Conservation (phyloP, 2,888 invertebrate genomes). For the Brachyptera risi region DNA sequence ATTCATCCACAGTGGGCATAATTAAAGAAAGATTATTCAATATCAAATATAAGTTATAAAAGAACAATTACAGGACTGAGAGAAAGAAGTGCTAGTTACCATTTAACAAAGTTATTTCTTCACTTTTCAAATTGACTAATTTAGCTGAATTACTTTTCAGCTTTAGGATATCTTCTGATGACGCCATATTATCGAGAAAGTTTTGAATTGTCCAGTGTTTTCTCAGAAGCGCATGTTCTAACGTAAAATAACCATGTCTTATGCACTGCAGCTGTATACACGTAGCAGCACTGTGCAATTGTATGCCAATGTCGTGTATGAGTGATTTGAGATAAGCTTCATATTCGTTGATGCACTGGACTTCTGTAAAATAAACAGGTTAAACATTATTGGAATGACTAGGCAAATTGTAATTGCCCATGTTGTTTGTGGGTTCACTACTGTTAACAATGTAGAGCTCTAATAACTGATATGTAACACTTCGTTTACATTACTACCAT, state of each 20-base stretch:
- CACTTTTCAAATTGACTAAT: background rate
- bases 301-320: constrained; percentile 79
- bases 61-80: no score
- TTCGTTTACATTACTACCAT: no score
- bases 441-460: no score
- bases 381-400: background rate
- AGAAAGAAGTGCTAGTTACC: background rate
- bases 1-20: no score
- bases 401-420: no score
- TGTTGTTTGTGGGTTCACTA: no score
- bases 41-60: no score
- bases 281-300: constrained; percentile 73
- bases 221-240: constrained; percentile 69
- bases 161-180: constrained; percentile 52
- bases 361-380: constrained; percentile 57
- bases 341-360: constrained; percentile 82
- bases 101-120: background rate
- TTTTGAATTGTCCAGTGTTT: constrained; percentile 77
- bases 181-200: constrained; percentile 61
- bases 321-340: constrained; percentile 70
- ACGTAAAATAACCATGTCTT: constrained; percentile 74
- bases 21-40: no score
- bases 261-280: constrained; percentile 77
- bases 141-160: background rate
- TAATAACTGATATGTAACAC: no score